A percentile compares a stretch with the other conserved stretches of the same genome.
Conservation (phyloP, 1,140 invertebrate species). For the Sinella curviseta region DNA sequence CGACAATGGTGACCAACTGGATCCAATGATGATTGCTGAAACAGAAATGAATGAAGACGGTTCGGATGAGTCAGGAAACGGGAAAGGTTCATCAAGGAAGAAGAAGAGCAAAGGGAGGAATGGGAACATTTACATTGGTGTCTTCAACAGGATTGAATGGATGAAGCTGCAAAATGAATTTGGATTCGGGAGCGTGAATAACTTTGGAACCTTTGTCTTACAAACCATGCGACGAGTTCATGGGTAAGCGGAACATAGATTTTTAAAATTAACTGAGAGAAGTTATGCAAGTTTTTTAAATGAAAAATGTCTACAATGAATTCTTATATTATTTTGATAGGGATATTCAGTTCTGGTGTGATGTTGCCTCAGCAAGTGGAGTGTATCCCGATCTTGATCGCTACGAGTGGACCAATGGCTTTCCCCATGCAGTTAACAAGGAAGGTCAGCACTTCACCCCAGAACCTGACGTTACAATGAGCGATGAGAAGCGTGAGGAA, state of each 20-base stretch:
- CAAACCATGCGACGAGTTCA: not conserved
- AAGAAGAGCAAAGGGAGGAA: constrained; percentile 24
- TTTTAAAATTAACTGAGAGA: not conserved
- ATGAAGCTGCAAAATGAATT: constrained; percentile 7
- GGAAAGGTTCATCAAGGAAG: not conserved
- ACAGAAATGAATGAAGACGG: not conserved
- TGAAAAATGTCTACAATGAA: not conserved
- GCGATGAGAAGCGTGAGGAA: not conserved
- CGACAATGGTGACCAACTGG: not conserved
- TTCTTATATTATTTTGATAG: not conserved
- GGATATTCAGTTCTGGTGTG: not conserved
- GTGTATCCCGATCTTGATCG: not conserved
- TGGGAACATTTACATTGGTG: constrained; percentile 27
- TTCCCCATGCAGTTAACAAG: constrained; percentile 2
- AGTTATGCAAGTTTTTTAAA: not conserved
- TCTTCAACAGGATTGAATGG: constrained; percentile 1
- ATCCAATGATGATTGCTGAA: not conserved
- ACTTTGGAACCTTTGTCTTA: constrained; percentile 13
- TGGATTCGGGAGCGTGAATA: constrained; percentile 20
- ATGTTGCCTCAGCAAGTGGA: not conserved
- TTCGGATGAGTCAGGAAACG: not conserved
- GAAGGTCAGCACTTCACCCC: not conserved
- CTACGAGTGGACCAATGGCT: not conserved
- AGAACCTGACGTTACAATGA: not conserved
- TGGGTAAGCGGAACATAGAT: not conserved